A percentile compares a stretch with the other conserved stretches of the same genome.
Conservation (phyloP, 2,888 invertebrate genomes). For the Lamellibrachia columna region DNA sequence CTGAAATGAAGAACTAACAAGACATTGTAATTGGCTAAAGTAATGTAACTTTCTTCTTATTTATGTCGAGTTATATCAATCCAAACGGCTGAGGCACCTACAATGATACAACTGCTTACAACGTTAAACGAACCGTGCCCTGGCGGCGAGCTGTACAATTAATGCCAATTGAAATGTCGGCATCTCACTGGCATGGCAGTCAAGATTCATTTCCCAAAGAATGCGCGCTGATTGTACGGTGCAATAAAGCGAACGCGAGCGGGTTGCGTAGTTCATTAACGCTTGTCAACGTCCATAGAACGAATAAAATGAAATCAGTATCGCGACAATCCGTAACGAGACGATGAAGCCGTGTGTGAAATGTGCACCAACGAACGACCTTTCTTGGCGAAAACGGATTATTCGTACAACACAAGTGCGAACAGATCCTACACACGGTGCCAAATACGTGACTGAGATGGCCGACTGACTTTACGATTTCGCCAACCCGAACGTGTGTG, state of each 20-base stretch:
- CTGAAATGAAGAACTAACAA: too few species aligned
- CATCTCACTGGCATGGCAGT: not conserved
- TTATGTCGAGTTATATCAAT: not conserved
- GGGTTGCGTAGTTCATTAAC: not conserved
- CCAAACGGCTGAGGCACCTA: not conserved
- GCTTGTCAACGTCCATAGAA: slow-evolving; percentile 2
- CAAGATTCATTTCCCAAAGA: not conserved
- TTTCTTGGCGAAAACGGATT: not conserved
- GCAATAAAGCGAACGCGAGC: slow-evolving; percentile 1
- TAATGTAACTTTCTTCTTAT: too few species aligned
- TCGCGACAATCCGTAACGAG: not conserved
- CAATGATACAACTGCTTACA: not conserved
- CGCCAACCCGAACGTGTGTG: not conserved
- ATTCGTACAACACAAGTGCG: not conserved
- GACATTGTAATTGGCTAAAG: too few species aligned
- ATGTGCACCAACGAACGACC: not conserved
- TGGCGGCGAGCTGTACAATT: not conserved
- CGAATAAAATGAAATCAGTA: not conserved
- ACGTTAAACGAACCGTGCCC: not conserved
- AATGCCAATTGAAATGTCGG: not conserved
- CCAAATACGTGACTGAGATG: not conserved
- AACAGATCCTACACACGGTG: not conserved
- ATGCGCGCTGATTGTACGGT: not conserved
- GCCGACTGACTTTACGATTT: too few species aligned
- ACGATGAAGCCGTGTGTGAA: not conserved